Percentiles rank a stretch among this genome's conserved stretches.
These are phyloP conservation scores for Drosophila anceps DNA, from an alignment of 2,888 invertebrate species.

Conservation along the genomic window DNA sequence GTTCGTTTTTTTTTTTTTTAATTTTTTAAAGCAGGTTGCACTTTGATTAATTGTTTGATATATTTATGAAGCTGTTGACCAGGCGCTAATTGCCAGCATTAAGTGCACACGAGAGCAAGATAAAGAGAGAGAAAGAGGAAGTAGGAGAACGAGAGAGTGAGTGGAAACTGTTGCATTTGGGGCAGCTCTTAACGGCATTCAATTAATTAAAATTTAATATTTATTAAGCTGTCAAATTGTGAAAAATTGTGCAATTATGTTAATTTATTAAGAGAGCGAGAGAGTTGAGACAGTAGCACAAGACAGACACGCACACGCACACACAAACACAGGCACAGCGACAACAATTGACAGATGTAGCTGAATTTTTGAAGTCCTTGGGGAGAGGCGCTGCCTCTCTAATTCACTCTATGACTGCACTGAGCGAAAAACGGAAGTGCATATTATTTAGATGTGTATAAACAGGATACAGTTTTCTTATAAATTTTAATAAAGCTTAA, in stretches of 20 bases:
- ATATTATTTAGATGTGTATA: neutral
- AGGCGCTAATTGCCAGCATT: constrained; percentile 53
- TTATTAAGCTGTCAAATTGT: constrained; percentile 68
- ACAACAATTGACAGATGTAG: constrained; percentile 44
- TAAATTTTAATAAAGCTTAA: neutral
- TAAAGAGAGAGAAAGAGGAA: neutral
- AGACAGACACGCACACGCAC: neutral
- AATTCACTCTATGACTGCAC: constrained; percentile 6
- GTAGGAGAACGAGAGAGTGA: too few species aligned
- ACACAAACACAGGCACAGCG: constrained; percentile 16
- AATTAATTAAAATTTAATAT: constrained; percentile 77
- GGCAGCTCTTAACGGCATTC: constrained; percentile 50
- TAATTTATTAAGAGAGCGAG: constrained; percentile 50
- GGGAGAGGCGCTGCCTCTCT: constrained; percentile 6
- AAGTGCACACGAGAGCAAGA: constrained; percentile 13
- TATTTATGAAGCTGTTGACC: constrained; percentile 58
- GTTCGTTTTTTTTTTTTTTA: neutral
- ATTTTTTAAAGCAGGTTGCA: constrained; percentile 13
- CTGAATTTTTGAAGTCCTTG: constrained; percentile 17
- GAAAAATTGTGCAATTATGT: constrained; percentile 67
- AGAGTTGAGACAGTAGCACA: constrained; percentile 10
- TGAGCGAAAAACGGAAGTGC: neutral
- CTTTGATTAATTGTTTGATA: constrained; percentile 59
- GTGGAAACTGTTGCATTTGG: constrained; percentile 30
- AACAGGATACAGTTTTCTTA: neutral